Percentiles rank a stretch among this genome's conserved stretches.
Conservation (phyloP, 2,113 vertebrate species). For the Otocyon megalotis region DNA sequence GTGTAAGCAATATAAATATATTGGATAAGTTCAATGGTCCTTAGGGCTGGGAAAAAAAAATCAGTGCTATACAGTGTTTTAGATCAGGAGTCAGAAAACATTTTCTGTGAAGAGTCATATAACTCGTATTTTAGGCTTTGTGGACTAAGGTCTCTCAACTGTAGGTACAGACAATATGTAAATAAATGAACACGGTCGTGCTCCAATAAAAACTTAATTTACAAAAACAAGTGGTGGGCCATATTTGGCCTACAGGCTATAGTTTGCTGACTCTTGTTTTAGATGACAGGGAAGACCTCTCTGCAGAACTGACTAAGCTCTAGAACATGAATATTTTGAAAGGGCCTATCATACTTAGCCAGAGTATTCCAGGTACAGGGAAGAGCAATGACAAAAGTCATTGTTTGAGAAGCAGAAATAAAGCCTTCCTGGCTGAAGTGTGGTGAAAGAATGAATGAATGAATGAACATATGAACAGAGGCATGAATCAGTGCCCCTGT, state of each 20-base stretch:
- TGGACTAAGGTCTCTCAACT: background rate
- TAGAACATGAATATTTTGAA: background rate
- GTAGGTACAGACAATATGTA: background rate
- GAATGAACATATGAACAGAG: background rate
- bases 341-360: background rate
- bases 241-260: background rate
- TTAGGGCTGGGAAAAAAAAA: background rate
- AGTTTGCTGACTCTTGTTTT: background rate
- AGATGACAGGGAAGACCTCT: background rate
- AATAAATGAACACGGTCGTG: background rate
- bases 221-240: background rate
- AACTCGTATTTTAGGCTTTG: constrained; percentile 6
- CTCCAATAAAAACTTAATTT: background rate
- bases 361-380: background rate
- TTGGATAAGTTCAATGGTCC: background rate
- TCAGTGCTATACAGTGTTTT: background rate
- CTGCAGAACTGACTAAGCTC: background rate
- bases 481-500: background rate
- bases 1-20: background rate
- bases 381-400: background rate
- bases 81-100: background rate
- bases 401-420: background rate
- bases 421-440: background rate
- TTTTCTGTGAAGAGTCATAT: background rate
- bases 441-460: background rate